Conservation (phyloP, 2,113 vertebrate species). For the Chunga burmeisteri region DNA sequence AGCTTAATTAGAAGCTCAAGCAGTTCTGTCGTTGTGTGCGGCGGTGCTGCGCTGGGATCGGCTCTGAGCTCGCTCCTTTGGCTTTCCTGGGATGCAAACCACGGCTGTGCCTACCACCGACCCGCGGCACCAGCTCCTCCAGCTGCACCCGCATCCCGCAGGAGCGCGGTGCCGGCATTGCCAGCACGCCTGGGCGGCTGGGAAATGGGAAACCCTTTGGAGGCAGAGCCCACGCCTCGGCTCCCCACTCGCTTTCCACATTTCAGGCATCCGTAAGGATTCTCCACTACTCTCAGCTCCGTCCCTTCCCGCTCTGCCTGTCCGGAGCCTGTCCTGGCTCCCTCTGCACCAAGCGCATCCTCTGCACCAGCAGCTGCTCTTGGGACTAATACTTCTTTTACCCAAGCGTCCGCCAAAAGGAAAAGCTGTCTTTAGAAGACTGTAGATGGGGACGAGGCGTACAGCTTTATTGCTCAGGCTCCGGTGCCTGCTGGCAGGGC, state of each 20-base stretch:
- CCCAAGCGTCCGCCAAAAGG: neutral
- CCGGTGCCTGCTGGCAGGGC: neutral
- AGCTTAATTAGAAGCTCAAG: conserved; percentile 22
- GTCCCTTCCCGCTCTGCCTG: neutral
- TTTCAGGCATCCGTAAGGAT: neutral
- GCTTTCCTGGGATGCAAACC: neutral
- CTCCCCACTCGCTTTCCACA: neutral
- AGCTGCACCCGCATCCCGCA: accelerated
- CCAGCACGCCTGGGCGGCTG: accelerated
- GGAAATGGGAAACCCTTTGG: neutral
- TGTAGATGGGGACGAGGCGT: neutral
- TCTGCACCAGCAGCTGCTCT: neutral
- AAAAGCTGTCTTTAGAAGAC: neutral
- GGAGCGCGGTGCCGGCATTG: accelerated
- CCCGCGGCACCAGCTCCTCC: neutral
- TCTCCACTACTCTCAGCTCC: neutral
- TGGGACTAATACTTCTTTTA: neutral
- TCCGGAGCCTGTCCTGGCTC: neutral
- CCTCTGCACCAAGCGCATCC: neutral
- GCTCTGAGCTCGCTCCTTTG: neutral
- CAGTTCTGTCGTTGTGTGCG: neutral
- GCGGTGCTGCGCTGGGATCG: neutral
- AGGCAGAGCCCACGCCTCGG: neutral
- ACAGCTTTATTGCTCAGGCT: neutral
- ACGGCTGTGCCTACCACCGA: accelerated